Evolutionary conservation across 2,113 vertebrate genomes (phyloP), one percentile per base, ranked within the genome.

Genomic region (Phrynosoma blainvillii): DNA sequence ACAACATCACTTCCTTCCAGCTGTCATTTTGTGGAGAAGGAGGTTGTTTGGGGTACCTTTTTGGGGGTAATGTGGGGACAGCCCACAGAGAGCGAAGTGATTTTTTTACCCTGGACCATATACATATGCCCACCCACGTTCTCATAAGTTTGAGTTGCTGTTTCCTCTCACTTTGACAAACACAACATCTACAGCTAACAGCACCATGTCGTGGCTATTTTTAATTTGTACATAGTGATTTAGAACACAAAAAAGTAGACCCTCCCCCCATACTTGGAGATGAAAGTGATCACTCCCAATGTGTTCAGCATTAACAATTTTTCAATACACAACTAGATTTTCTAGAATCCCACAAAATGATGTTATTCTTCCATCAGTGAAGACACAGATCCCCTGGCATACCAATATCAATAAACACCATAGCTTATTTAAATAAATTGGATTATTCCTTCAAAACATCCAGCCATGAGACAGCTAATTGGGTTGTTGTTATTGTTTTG

Each of bases 391-490:
- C 3, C 11, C 52, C n/a, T 4, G 16, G 54, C 84, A 10, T 62
- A 89, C 12, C 82, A 71, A 91, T 88, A 90, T 87, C 70, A 90
- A 87, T 83, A 82, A 85, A 21, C 59, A 3, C 10, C 32, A 0
- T 12, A 80, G n/a, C 3, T 90, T 94, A 90, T 70, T 93, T 93
- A 87, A 94, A 91, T 88, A 93, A 86, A 91, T 66, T 86, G 3
- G 47, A 81, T 90, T 92, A 36, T 90, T 94, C 81, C 36, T 89
- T 66, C 75, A 88, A 86, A 80, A 88, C 86, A 84, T 79, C 10
- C 70, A 90, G 89, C 86, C 89, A 92, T 86, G 47, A 87, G 89
- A 94, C 12, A 92, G 87, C 16, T 91, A 92, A 92, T 85, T 92
- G 21, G n/a, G n/a, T n/a, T 25, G 59, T 12, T 93, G 25, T 90